These are phyloP conservation scores for Enteromius trimaculatus DNA, from an alignment of 2,797 vertebrate genomes.

Conservation along the genomic window DNA sequence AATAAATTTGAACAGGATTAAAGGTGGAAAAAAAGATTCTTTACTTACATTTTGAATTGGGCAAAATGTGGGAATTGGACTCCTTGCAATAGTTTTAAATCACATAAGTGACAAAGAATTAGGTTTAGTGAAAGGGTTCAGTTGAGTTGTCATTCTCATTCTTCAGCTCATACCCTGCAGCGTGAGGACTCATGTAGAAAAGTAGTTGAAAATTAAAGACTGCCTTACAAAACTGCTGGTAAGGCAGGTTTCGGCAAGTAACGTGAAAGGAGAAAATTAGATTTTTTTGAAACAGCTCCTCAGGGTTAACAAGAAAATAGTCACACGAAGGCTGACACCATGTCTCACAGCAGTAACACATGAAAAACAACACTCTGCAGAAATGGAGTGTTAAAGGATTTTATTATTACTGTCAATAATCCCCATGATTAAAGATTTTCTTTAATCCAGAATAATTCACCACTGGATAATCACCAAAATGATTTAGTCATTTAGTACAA, in stretches of 20 bases:
- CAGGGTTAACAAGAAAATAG: neutral
- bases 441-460: neutral
- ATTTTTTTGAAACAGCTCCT: constrained; percentile 9
- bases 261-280: neutral
- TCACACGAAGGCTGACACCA: constrained; percentile 2
- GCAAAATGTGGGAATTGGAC: neutral
- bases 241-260: constrained; percentile 26
- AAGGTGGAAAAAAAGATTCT: neutral
- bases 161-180: constrained; percentile 4
- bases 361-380: neutral
- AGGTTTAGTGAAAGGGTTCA: neutral
- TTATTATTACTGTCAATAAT: constrained; percentile 22
- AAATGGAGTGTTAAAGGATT: neutral
- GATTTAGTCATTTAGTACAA: neutral
- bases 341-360: neutral
- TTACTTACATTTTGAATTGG: neutral
- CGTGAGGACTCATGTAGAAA: neutral
- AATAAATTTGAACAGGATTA: neutral
- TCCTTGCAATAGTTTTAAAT: neutral
- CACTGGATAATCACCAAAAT: neutral
- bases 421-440: neutral
- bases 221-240: neutral
- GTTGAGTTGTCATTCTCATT: constrained; percentile 3
- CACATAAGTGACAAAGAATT: neutral
- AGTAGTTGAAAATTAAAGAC: neutral